Base-by-base conservation (phyloP, 2,113 vertebrate species). In the Polyodon spathula region DNA sequence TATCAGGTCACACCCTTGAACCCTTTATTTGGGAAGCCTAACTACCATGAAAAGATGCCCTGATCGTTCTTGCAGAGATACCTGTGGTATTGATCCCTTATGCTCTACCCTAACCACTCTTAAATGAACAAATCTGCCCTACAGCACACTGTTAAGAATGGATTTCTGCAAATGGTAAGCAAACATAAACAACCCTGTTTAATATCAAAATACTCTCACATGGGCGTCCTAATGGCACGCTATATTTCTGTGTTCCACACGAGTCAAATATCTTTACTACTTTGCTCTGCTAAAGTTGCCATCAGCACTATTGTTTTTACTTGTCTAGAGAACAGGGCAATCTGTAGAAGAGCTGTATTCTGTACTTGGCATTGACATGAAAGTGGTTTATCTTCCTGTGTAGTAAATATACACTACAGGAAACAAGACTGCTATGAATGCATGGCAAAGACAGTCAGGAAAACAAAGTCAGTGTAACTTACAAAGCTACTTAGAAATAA, bases 281-380 rank as follows among this genome's bases (percentile, higher is more conserved):
- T 52, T 17, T 52, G 50, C 46, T 48, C 17, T 38, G 12, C 14
- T 40, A 15, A 12, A 9, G 27, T 56, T 17, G 11, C 11, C 46
- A 38, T 46, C 37, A 42, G 48, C 50, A n/a, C 38, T 17, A 53
- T 27, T 37, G 44, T 57, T 63, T 40, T 43, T 16, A 6, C 53
- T 37, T 7, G n/a, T 54, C 39, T 54, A 16, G 44, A 43, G 7
- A 14, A 75, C 69, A 71, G 76, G 82, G 76, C 77, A 67, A 78
- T 78, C 80, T 78, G 72, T 66, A 68, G 69, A 63, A 68, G 68
- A 81, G 76, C 74, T 72, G 70, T 78, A 82, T 71, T 83, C 78
- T 73, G 70, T 74, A 72, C 71, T 87, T 85, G 84, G 81, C 80
- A 72, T 76, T 68, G 71, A 81, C 78, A 82, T 84, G 65, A 86